Conservation (phyloP, 1,140 invertebrate genomes). For the Drosophila mauritiana region DNA sequence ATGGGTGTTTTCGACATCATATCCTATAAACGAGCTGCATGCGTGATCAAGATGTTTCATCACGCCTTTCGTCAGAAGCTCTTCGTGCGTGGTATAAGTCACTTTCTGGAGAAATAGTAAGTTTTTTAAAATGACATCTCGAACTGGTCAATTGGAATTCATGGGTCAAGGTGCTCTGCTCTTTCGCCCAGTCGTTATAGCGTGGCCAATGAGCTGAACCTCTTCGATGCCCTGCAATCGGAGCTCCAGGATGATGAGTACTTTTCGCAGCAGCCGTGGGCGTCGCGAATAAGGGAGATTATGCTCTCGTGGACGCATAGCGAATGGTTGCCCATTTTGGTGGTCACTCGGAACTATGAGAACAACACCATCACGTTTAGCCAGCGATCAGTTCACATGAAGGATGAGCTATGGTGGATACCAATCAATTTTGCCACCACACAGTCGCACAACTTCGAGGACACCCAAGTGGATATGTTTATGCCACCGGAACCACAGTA, state of each 20-base stretch:
- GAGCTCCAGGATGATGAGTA: conserved; percentile 74
- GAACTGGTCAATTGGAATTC: conserved; percentile 78
- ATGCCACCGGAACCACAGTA: conserved; percentile 63
- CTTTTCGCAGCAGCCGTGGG: conserved; percentile 63
- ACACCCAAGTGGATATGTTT: conserved; percentile 83
- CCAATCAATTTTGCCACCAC: conserved; percentile 86
- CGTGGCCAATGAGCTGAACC: conserved; percentile 70
- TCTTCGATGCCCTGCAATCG: conserved; percentile 85
- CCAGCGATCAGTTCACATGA: conserved; percentile 82
- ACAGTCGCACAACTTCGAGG: conserved; percentile 82
- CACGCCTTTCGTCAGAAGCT: conserved; percentile 79
- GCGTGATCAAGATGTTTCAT: conserved; percentile 85
- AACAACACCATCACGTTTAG: conserved; percentile 78
- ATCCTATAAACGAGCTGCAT: conserved; percentile 88
- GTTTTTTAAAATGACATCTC: conserved; percentile 36
- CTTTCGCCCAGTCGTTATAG: conserved; percentile 68
- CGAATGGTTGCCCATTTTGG: conserved; percentile 85
- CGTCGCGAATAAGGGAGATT: conserved; percentile 66
- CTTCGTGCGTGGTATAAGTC: conserved; percentile 79
- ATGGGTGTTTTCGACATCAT: conserved; percentile 92
- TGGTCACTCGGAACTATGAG: conserved; percentile 85
- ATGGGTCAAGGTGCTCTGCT: conserved; percentile 64
- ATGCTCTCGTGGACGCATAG: conserved; percentile 86
- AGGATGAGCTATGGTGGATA: conserved; percentile 85
- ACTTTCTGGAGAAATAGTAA: conserved; percentile 83